Evolutionary conservation across 2,888 invertebrate species (phyloP).

Genomic region (Phlogophora meticulosa): DNA sequence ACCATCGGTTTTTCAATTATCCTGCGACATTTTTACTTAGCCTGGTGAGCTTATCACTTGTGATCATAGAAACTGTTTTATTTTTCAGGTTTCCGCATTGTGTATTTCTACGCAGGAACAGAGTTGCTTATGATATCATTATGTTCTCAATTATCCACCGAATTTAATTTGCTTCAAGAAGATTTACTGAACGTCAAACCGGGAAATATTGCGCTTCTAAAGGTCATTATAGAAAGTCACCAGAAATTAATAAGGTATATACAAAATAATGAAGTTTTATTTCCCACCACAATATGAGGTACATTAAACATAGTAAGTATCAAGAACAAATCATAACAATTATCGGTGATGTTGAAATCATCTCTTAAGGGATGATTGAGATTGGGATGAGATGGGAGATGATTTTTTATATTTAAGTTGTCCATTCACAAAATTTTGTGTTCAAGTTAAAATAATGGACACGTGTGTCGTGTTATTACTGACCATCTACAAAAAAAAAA

Average conservation of each 20-base stretch:
- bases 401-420: too few relatives aligned
- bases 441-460: too few relatives aligned
- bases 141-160: conserved; percentile 74
- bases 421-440: too few relatives aligned
- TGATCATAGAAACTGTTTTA: neutral
- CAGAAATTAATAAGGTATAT: conserved; percentile 75
- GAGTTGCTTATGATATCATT: conserved; percentile 77
- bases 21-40: neutral
- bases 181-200: conserved; percentile 71
- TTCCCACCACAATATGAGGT: too few relatives aligned
- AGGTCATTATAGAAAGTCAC: conserved; percentile 70
- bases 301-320: too few relatives aligned
- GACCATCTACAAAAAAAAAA: too few relatives aligned
- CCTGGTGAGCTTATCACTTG: neutral
- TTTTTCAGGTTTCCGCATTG: conserved; percentile 74
- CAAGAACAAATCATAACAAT: too few relatives aligned
- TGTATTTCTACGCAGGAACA: conserved; percentile 72
- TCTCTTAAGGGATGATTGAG: too few relatives aligned
- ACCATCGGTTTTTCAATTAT: too few relatives aligned
- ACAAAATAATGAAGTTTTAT: neutral
- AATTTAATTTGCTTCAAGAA: conserved; percentile 75
- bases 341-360: too few relatives aligned
- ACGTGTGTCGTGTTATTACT: too few relatives aligned
- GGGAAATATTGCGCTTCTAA: conserved; percentile 25
- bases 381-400: too few relatives aligned